Evolutionary conservation across 2,797 vertebrate genomes (phyloP).

Genomic region (Crotalus adamanteus): DNA sequence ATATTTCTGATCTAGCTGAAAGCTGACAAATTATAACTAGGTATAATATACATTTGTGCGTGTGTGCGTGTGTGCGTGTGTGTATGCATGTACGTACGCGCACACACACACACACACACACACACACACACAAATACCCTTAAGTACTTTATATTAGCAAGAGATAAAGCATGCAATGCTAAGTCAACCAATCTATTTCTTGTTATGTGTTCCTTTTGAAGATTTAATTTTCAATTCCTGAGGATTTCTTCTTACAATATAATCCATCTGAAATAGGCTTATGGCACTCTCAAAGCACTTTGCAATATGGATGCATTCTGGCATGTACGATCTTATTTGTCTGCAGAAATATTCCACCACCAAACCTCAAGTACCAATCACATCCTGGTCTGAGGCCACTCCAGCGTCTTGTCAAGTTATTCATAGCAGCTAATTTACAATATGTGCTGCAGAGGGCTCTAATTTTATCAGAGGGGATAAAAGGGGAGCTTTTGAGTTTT

Average conservation of each 20-base stretch:
- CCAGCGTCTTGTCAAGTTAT: background rate
- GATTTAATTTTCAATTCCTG: slow-evolving; percentile 46
- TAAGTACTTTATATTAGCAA: slow-evolving; percentile 41
- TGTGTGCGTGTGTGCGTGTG: too few species aligned
- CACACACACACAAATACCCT: slow-evolving; percentile 3
- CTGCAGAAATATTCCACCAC: background rate
- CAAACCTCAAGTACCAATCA: slow-evolving; percentile 21
- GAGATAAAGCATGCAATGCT: background rate
- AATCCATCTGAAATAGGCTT: slow-evolving; percentile 56
- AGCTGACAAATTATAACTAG: background rate
- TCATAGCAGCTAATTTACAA: background rate
- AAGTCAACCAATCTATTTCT: slow-evolving; percentile 42
- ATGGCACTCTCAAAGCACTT: slow-evolving; percentile 50
- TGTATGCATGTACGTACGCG: too few species aligned
- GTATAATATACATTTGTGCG: background rate
- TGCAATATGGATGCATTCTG: slow-evolving; percentile 23
- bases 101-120: background rate
- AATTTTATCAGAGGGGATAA: background rate
- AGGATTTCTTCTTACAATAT: slow-evolving; percentile 50
- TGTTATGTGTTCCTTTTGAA: slow-evolving; percentile 49
- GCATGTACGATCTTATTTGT: slow-evolving; percentile 13
- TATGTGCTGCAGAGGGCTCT: background rate
- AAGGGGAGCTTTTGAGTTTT: background rate
- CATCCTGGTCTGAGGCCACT: background rate
- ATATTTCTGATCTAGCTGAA: background rate